Evolutionary conservation across 2,888 invertebrate genomes (phyloP).

Genomic region (Lithophane leautieri): DNA sequence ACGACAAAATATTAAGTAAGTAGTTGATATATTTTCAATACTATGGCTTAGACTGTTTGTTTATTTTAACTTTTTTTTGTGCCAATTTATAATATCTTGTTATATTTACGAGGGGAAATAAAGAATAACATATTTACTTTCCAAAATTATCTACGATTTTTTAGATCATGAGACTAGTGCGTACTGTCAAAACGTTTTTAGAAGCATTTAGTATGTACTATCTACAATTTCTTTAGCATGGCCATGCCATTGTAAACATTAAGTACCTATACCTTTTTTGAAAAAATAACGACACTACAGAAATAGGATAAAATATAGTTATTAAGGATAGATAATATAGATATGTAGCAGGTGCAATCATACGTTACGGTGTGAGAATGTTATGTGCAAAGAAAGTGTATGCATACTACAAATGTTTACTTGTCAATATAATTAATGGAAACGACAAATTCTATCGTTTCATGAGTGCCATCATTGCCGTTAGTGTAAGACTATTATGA

Average conservation of each 20-base stretch:
- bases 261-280: slow-evolving; percentile 1
- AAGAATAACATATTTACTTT: background rate
- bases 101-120: background rate
- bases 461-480: slow-evolving; percentile 63
- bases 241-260: slow-evolving; percentile 10
- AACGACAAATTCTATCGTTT: slow-evolving; percentile 65
- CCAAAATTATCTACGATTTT: background rate
- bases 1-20: slow-evolving; percentile 2
- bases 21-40: slow-evolving; percentile 17
- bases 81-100: slow-evolving; percentile 12
- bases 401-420: slow-evolving; percentile 34
- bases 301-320: slow-evolving; percentile 18
- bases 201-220: slow-evolving; percentile 6
- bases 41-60: background rate
- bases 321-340: slow-evolving; percentile 29
- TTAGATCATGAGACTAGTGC: background rate
- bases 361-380: slow-evolving; percentile 55
- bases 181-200: background rate
- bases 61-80: slow-evolving; percentile 1
- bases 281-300: slow-evolving; percentile 14
- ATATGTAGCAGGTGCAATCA: slow-evolving; percentile 52
- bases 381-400: slow-evolving; percentile 44
- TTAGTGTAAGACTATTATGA: slow-evolving; percentile 84
- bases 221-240: slow-evolving; percentile 4
- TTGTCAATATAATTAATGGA: slow-evolving; percentile 69